Conservation (phyloP, 1,140 invertebrate species). For the Potamilus streckersoni region DNA sequence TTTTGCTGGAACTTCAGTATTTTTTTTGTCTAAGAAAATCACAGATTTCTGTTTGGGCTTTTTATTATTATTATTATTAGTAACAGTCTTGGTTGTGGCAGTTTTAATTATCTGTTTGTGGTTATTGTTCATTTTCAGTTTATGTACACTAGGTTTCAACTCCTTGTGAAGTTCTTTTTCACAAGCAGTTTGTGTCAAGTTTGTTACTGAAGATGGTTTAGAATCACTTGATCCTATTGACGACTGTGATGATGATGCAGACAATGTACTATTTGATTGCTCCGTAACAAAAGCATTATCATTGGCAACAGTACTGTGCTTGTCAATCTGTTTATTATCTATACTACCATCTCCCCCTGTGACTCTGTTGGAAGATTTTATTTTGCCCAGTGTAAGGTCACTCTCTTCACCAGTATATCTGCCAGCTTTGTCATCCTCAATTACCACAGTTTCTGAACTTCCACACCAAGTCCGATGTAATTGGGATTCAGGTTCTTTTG, state of each 20-base stretch:
- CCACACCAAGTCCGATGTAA: conserved; percentile 17
- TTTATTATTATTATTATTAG: conserved; percentile 20
- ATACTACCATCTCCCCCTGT: background rate
- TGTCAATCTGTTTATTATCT: conserved; percentile 7
- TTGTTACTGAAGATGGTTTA: conserved; percentile 20
- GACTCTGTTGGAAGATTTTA: background rate
- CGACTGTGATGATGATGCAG: background rate
- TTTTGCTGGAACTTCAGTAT: conserved; percentile 35
- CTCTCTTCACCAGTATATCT: conserved; percentile 39
- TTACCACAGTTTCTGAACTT: background rate
- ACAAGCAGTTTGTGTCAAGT: conserved; percentile 17
- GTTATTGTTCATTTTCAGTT: conserved; percentile 18
- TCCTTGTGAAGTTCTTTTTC: conserved; percentile 19
- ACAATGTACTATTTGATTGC: conserved; percentile 7
- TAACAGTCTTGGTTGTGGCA: conserved; percentile 10
- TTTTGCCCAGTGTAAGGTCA: conserved; percentile 7
- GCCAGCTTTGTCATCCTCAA: conserved; percentile 7
- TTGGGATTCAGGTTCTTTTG: conserved; percentile 7
- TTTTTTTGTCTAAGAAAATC: conserved; percentile 51
- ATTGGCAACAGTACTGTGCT: background rate
- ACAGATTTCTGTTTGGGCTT: conserved; percentile 44
- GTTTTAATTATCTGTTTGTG: conserved; percentile 4
- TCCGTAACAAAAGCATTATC: background rate
- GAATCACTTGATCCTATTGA: conserved; percentile 1
- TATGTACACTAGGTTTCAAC: conserved; percentile 32